Evolutionary conservation across 1,140 invertebrate genomes (phyloP).

Genomic region (Euwallacea fornicatus): DNA sequence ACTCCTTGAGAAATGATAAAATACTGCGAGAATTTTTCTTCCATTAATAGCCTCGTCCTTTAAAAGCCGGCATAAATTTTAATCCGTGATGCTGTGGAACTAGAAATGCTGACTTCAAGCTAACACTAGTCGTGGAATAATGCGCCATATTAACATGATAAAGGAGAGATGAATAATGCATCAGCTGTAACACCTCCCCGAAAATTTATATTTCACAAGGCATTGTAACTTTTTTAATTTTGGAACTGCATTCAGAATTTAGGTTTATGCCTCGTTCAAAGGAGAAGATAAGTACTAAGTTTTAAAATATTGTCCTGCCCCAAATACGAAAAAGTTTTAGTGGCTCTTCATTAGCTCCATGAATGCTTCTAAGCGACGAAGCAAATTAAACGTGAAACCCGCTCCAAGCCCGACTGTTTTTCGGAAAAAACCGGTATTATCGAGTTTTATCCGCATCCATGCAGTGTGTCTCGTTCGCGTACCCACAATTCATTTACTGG

Average conservation of each 20-base stretch:
- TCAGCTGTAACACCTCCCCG: conserved; percentile 2
- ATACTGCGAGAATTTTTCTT: no score
- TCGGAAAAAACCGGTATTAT: no score
- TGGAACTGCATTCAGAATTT: not conserved
- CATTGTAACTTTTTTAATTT: conserved; percentile 1
- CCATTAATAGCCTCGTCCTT: not conserved
- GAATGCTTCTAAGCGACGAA: not conserved
- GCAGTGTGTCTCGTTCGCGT: no score
- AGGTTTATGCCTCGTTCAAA: not conserved
- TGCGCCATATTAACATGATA: conserved; percentile 15
- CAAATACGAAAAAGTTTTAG: not conserved
- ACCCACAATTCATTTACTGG: no score
- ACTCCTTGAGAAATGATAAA: no score
- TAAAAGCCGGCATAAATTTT: conserved; percentile 2
- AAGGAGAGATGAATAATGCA: conserved; percentile 15
- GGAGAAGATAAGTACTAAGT: not conserved
- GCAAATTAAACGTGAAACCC: no score
- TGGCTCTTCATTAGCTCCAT: not conserved
- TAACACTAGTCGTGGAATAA: conserved; percentile 10
- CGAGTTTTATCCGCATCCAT: no score
- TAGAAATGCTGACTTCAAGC: conserved; percentile 10
- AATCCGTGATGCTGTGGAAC: conserved; percentile 1
- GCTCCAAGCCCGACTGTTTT: no score
- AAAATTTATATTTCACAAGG: conserved; percentile 4
- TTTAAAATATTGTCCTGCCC: not conserved